A percentile compares a stretch with the other conserved stretches of the same genome.
Conservation (phyloP, 2,888 invertebrate species). For the Phyllotreta cruciferae region DNA sequence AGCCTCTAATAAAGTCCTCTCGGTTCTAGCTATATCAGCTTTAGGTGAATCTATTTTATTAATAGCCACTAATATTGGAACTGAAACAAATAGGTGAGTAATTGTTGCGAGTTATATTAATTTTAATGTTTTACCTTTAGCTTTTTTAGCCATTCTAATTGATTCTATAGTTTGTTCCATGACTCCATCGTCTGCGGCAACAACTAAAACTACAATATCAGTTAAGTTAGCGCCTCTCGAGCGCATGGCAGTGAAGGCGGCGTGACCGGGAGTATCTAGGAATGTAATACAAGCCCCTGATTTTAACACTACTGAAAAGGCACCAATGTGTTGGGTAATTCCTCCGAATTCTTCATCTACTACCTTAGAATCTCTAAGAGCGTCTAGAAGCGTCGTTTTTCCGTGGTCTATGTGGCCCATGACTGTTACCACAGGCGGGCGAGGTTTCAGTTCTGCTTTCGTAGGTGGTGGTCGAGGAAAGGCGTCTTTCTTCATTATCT, state of each 20-base stretch:
- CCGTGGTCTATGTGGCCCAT: slow-evolving; percentile 99
- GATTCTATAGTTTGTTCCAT: slow-evolving; percentile 98
- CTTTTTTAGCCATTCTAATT: slow-evolving; percentile 82
- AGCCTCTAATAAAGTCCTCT: slow-evolving; percentile 76
- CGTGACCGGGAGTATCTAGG: slow-evolving; percentile 98
- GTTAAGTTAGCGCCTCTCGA: slow-evolving; percentile 92
- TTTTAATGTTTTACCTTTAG: slow-evolving; percentile 65
- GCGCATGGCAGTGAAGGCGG: slow-evolving; percentile 94
- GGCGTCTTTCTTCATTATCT: slow-evolving; percentile 57
- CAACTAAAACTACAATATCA: slow-evolving; percentile 93
- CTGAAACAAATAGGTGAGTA: slow-evolving; percentile 63
- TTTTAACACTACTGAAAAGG: slow-evolving; percentile 78
- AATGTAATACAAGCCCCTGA: slow-evolving; percentile 88
- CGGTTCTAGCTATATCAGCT: slow-evolving; percentile 85
- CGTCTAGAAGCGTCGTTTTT: slow-evolving; percentile 92
- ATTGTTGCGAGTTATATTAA: background rate
- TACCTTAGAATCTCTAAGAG: slow-evolving; percentile 83
- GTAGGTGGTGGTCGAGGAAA: slow-evolving; percentile 72
- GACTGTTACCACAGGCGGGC: slow-evolving; percentile 95
- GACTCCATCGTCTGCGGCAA: slow-evolving; percentile 98
- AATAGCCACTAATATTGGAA: slow-evolving; percentile 95
- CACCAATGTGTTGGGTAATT: slow-evolving; percentile 99
- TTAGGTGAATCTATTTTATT: slow-evolving; percentile 97
- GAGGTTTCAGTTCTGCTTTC: slow-evolving; percentile 68
- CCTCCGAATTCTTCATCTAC: slow-evolving; percentile 96